Evolutionary conservation across 2,888 invertebrate species (phyloP).

Genomic region (Piscicola geometra): DNA sequence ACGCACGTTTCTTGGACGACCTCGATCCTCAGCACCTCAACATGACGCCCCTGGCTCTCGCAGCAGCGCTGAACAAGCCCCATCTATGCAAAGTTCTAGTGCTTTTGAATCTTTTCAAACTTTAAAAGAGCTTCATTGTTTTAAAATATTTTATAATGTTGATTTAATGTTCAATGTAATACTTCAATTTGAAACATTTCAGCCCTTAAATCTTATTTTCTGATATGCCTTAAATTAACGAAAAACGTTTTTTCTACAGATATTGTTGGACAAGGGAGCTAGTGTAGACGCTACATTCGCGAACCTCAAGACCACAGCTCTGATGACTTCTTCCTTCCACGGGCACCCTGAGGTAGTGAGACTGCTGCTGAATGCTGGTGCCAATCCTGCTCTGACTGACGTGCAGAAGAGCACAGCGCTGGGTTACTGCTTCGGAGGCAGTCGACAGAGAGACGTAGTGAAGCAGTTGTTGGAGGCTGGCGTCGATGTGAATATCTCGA

Average conservation of each 20-base stretch:
- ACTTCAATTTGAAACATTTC: background rate
- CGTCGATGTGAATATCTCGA: constrained; percentile 44
- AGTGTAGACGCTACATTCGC: constrained; percentile 43
- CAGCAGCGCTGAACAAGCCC: constrained; percentile 44
- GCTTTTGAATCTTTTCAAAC: background rate
- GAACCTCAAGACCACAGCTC: constrained; percentile 43
- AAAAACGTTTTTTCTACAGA: constrained; percentile 25
- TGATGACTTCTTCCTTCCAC: constrained; percentile 46
- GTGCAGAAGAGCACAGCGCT: constrained; percentile 44
- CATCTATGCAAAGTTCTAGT: constrained; percentile 38
- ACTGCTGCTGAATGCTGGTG: constrained; percentile 41
- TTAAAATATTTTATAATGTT: background rate
- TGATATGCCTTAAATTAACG: no score
- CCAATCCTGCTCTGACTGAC: constrained; percentile 42
- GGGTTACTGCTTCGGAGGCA: constrained; percentile 45
- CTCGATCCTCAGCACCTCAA: constrained; percentile 43
- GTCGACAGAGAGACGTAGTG: constrained; percentile 22
- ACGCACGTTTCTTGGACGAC: constrained; percentile 32
- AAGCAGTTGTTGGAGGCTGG: constrained; percentile 39
- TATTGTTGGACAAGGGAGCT: constrained; percentile 41
- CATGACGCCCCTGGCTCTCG: constrained; percentile 45
- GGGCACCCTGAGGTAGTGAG: constrained; percentile 44
- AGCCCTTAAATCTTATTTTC: no score
- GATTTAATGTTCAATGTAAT: no score
- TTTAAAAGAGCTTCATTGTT: background rate